Conservation (phyloP, 2,888 invertebrate genomes). For the Melanostoma mellinum region DNA sequence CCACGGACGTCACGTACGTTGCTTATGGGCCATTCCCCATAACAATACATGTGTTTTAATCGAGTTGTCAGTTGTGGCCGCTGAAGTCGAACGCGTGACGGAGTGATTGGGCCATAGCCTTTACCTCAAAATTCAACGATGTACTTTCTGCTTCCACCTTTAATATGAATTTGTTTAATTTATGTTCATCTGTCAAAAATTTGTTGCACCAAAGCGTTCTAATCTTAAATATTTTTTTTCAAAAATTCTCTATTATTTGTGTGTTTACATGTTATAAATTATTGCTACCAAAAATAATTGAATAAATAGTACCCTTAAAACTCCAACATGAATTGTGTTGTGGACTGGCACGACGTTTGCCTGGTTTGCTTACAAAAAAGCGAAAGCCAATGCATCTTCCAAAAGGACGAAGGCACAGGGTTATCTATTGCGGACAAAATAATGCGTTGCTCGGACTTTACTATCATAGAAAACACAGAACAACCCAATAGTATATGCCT, state of each 20-base stretch:
- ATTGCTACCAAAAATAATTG: too few relatives aligned
- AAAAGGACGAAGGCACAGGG: slow-evolving; percentile 76
- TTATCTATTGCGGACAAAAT: slow-evolving; percentile 79
- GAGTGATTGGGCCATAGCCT: too few relatives aligned
- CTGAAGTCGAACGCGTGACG: too few relatives aligned
- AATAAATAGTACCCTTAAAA: neutral
- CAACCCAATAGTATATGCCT: slow-evolving; percentile 80
- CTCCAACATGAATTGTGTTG: slow-evolving; percentile 67
- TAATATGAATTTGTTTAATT: slow-evolving; percentile 30
- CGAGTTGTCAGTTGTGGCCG: too few relatives aligned
- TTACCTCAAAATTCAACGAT: neutral
- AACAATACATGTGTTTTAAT: too few relatives aligned
- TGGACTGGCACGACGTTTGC: slow-evolving; percentile 80
- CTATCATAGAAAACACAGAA: slow-evolving; percentile 74
- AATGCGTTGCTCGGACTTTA: slow-evolving; percentile 77
- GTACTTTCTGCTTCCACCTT: neutral
- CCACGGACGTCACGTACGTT: too few relatives aligned
- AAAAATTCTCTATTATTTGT: neutral
- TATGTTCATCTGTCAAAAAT: slow-evolving; percentile 33
- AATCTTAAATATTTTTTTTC: neutral
- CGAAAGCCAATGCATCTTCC: slow-evolving; percentile 77
- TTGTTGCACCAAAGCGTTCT: slow-evolving; percentile 37
- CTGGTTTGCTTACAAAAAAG: slow-evolving; percentile 79
- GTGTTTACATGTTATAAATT: neutral
- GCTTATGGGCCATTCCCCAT: too few relatives aligned